Percentiles rank a stretch among this genome's conserved stretches.
These are phyloP conservation scores for Lophotriccus pileatus DNA, from an alignment of 2,797 vertebrate species.

Conservation along the genomic window DNA sequence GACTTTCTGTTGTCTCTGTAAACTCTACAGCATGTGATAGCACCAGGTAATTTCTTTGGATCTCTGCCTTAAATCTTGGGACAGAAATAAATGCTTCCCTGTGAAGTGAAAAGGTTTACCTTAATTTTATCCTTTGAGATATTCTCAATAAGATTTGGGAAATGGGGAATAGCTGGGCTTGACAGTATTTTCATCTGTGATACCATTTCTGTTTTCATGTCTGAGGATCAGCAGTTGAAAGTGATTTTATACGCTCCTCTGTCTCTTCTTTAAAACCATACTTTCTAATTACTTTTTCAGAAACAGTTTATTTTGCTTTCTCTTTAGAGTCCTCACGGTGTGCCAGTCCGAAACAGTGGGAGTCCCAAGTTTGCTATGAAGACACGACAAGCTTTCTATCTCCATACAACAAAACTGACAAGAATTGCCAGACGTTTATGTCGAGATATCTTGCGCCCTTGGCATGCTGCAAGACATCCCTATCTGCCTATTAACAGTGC, in stretches of 20 bases:
- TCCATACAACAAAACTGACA: conserved; percentile 90
- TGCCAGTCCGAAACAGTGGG: conserved; percentile 87
- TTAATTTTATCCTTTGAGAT: not conserved
- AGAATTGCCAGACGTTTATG: conserved; percentile 89
- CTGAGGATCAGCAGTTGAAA: not conserved
- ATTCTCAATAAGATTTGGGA: not conserved
- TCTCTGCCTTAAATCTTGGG: not conserved
- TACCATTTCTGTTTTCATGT: not conserved
- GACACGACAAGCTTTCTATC: conserved; percentile 95
- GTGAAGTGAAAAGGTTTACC: not conserved
- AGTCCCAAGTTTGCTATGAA: conserved; percentile 98
- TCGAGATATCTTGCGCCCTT: conserved; percentile 90
- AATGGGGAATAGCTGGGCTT: not conserved
- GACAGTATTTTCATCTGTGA: not conserved
- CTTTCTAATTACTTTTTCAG: not conserved
- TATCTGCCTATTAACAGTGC: conserved; percentile 93
- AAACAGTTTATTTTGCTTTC: conserved; percentile 2
- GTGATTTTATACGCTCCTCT: not conserved
- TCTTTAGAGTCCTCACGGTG: conserved; percentile 88
- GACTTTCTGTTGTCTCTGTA: not conserved
- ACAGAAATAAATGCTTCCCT: not conserved
- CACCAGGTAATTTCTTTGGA: not conserved
- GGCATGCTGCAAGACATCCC: conserved; percentile 89
- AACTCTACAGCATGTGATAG: not conserved
- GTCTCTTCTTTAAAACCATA: not conserved